Conservation (phyloP, 2,797 vertebrate genomes). For the Amniataba percoides region DNA sequence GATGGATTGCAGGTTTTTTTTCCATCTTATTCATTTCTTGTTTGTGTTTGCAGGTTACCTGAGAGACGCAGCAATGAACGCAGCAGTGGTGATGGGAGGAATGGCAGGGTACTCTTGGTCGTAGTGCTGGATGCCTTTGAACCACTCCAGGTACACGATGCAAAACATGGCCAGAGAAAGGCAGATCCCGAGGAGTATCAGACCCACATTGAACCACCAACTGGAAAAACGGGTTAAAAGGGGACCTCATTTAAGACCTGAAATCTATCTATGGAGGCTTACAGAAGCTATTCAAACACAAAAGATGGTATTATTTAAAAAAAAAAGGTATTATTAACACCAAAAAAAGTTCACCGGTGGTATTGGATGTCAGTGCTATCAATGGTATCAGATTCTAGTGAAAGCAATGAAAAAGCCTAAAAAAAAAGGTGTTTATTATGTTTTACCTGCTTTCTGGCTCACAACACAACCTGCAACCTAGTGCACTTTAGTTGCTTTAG, state of each 20-base stretch:
- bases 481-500: neutral
- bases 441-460: neutral
- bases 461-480: neutral
- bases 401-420: neutral
- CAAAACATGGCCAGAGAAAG: constrained; percentile 91
- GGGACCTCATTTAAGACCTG: neutral
- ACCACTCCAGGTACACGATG: constrained; percentile 96
- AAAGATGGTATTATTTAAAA: neutral
- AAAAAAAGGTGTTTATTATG: neutral
- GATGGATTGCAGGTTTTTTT: too few relatives aligned
- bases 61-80: constrained; percentile 92
- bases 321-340: neutral
- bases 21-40: neutral
- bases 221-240: constrained; percentile 78
- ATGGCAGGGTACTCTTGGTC: constrained; percentile 90
- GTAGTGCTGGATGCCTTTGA: constrained; percentile 90
- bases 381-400: neutral
- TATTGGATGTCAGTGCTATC: neutral
- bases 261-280: neutral
- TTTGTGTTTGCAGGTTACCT: constrained; percentile 84
- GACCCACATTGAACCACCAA: constrained; percentile 91
- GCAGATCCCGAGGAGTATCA: constrained; percentile 85
- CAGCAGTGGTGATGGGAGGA: constrained; percentile 91
- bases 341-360: constrained; percentile 1
- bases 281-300: neutral